Evolutionary conservation across 2,888 invertebrate species (phyloP).

Genomic region (Macaria notata): DNA sequence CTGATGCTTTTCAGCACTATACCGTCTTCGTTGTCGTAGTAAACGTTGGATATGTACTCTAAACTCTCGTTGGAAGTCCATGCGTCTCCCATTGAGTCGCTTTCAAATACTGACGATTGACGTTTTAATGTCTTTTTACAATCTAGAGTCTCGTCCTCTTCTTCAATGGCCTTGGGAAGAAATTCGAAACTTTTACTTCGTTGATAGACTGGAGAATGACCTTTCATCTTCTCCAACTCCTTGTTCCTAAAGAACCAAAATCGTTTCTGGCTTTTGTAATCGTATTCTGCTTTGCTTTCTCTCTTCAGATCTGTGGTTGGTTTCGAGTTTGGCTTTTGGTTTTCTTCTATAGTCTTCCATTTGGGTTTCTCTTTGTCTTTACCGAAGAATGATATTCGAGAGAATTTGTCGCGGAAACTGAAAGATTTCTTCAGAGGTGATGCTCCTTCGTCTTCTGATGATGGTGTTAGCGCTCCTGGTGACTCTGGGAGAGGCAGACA

Average conservation of each 20-base stretch:
- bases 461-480: constrained; percentile 49
- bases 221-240: constrained; percentile 54
- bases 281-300: constrained; percentile 49
- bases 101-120: constrained; percentile 60
- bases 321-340: constrained; percentile 35
- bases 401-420: constrained; percentile 70
- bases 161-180: constrained; percentile 62
- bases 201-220: constrained; percentile 55
- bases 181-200: constrained; percentile 77
- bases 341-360: constrained; percentile 57
- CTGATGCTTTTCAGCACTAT: constrained; percentile 66
- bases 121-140: constrained; percentile 45
- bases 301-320: constrained; percentile 28
- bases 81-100: constrained; percentile 63
- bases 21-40: constrained; percentile 62
- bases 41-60: constrained; percentile 65
- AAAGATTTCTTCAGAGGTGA: constrained; percentile 70
- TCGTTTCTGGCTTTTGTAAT: constrained; percentile 61
- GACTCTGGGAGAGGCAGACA: constrained; percentile 64
- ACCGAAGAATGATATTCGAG: constrained; percentile 62
- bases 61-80: constrained; percentile 68
- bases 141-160: constrained; percentile 44
- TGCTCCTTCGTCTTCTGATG: constrained; percentile 54
- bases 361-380: constrained; percentile 62
- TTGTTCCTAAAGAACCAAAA: constrained; percentile 73